phyloP scores from a whole-genome alignment of 2,888 invertebrate species.

The Ypsolopha scabrella region DNA sequence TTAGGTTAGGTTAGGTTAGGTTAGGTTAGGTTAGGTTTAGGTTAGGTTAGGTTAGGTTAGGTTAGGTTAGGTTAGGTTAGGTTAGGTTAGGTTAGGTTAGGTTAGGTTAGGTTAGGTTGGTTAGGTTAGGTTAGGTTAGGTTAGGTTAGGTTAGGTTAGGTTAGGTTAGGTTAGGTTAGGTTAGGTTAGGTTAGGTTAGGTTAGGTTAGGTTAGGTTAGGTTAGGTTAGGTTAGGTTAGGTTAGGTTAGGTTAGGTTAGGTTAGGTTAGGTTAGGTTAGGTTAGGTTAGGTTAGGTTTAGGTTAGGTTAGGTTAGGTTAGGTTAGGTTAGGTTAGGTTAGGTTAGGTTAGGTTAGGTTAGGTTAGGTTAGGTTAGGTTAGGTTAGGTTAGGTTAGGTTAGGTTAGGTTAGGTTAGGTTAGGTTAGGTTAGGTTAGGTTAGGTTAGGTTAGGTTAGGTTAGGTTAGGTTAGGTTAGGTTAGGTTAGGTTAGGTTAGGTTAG shows the following conservation, averaged over 20 bases:
- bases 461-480: constrained; percentile 2
- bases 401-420: not conserved
- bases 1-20: constrained; percentile 4
- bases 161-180: too few species aligned
- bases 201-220: constrained; percentile 10
- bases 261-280: constrained; percentile 10
- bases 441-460: constrained; percentile 4
- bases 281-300: constrained; percentile 11
- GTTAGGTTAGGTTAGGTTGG: constrained; percentile 15
- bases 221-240: constrained; percentile 9
- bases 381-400: not conserved
- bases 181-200: too few species aligned
- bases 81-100: constrained; percentile 8
- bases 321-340: constrained; percentile 12
- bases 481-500: constrained; percentile 8
- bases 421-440: constrained; percentile 1
- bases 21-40: constrained; percentile 4
- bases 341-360: constrained; percentile 8
- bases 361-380: constrained; percentile 4
- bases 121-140: constrained; percentile 13
- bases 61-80: constrained; percentile 3
- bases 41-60: constrained; percentile 3
- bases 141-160: constrained; percentile 9
- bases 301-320: constrained; percentile 14
- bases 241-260: constrained; percentile 5